Percentiles rank a stretch among this genome's conserved stretches.
Evolutionary conservation across 2,888 invertebrate genomes (phyloP).

Genomic region (Nematopogon swammerdamellus): DNA sequence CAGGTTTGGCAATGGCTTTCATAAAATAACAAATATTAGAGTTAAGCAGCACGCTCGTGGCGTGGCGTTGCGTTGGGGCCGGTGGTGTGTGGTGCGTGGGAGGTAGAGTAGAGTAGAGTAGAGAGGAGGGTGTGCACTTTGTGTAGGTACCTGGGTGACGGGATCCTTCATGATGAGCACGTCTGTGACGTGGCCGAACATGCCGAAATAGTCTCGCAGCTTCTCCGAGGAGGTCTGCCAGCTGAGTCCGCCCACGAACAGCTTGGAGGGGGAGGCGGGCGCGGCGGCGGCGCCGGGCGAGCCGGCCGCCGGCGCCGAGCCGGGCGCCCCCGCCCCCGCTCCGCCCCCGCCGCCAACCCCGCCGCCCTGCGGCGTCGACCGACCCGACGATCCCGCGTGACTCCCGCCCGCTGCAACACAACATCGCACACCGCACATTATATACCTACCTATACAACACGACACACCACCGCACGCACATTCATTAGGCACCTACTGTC

Average conservation of each 20-base stretch:
- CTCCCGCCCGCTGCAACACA: slow-evolving; percentile 8
- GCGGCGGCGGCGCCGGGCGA: slow-evolving; percentile 28
- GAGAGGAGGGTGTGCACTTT: no score
- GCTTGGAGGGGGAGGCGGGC: slow-evolving; percentile 72
- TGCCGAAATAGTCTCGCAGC: slow-evolving; percentile 87
- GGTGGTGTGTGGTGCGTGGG: no score
- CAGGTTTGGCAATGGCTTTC: no score
- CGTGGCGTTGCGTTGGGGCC: no score
- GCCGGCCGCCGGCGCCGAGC: slow-evolving; percentile 20
- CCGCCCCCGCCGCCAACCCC: no score
- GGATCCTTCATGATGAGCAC: slow-evolving; percentile 94
- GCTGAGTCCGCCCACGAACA: slow-evolving; percentile 88
- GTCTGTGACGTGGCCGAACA: slow-evolving; percentile 89
- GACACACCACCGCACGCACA: no score
- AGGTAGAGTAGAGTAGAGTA: background rate
- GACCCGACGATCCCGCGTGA: slow-evolving; percentile 58
- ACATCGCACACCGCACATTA: slow-evolving; percentile 13
- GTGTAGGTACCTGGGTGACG: slow-evolving; percentile 84
- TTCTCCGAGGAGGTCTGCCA: slow-evolving; percentile 94
- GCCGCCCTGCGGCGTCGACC: slow-evolving; percentile 67
- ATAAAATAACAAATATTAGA: no score
- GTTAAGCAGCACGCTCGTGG: no score
- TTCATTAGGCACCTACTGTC: no score
- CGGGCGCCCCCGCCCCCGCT: slow-evolving; percentile 28
- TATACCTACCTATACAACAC: no score